Evolutionary conservation across 2,113 vertebrate species (phyloP), one percentile per base, ranked within the genome.

Genomic region (Tautogolabrus adspersus): DNA sequence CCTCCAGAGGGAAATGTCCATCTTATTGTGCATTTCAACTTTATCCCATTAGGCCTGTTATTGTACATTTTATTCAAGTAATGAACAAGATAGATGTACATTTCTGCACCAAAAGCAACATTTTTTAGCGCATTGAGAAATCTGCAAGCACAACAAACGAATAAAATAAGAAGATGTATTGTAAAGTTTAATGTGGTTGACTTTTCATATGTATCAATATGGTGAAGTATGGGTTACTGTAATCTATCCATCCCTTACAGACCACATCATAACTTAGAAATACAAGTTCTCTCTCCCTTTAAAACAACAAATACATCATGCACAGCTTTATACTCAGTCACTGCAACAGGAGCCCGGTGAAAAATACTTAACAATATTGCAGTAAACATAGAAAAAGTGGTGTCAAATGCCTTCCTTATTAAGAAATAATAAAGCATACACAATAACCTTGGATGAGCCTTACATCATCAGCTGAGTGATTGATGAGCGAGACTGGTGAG

Each of bases 401-500:
- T 81, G 78, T 83, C 87, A 86, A 75, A 80, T 52, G 56, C 37
- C 58, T 37, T 67, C 21, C 64, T 85, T 81, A 87, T 90, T 90
- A 86, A 77, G 77, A 82, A 85, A 83, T 84, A 89, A 89, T 85
- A 82, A 82, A 71, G 75, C 81, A 61, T 66, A 65, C 26, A 71
- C 75, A 74, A 62, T 75, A 87, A 91, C 86, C 77, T 77, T 85
- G 64, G 70, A 61, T 76, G 75, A 69, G 68, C 68, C 66, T 59
- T 73, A 80, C 73, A 56, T 65, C 81, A 73, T 88, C 74, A 72
- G 77, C 65, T 15, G 16, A 52, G 71, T 92, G 92, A 93, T 91
- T 89, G 90, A 92, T 91, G 91, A 82, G 86, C 52, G 88, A 57
- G 57, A 78, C 79, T 73, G 81, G n/a, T 37, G 64, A 79, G 79